Evolutionary conservation across 2,797 vertebrate species (phyloP), one percentile per base, ranked within the genome.

Genomic region (Acropternis orthonyx): DNA sequence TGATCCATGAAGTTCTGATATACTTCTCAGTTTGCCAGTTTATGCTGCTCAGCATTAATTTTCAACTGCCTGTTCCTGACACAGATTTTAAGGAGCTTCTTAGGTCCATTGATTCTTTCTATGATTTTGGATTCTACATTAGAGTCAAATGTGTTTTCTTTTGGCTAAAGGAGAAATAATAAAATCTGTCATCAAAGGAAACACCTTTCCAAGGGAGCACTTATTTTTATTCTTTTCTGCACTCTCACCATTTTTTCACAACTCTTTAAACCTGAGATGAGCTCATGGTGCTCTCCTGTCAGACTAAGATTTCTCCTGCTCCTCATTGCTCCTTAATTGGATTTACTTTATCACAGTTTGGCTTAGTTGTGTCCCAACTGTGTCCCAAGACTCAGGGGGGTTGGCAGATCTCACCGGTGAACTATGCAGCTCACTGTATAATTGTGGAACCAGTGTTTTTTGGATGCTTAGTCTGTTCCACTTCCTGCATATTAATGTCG

Each of bases 1-100:
- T 0, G 0, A 55, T 65, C 56, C 28, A 14, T 3, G n/a, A 1
- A 3, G 46, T 34, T 67, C 68, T 34, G 54, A 52, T 84, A 43
- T 12, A 24, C 14, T 68, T 84, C 69, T 77, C 43, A 16, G 3
- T 84, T 84, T 72, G 28, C 59, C 44, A 54, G 22, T 22, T 84
- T 30, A 68, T 36, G 44, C n/a, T 30, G 44, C 36, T 77, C 36
- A 65, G 39, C 55, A 88, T 81, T 63, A 36, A 39, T 44, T 68
- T 93, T 77, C 7, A 4, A 21, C 66, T 69, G n/a, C 44, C 59
- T 89, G 23, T 49, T 76, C 37, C 68, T 55, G 54, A 68, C 49
- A 68, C 0, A 14, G 48, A 46, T 41, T 65, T 59, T 46, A 21
- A 73, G 51, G 51, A 69, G 18, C 49, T 86, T 63, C 32, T 49